These are phyloP conservation scores for Pyrrhosoma nymphula DNA, from an alignment of 2,888 invertebrate genomes.

Conservation along the genomic window DNA sequence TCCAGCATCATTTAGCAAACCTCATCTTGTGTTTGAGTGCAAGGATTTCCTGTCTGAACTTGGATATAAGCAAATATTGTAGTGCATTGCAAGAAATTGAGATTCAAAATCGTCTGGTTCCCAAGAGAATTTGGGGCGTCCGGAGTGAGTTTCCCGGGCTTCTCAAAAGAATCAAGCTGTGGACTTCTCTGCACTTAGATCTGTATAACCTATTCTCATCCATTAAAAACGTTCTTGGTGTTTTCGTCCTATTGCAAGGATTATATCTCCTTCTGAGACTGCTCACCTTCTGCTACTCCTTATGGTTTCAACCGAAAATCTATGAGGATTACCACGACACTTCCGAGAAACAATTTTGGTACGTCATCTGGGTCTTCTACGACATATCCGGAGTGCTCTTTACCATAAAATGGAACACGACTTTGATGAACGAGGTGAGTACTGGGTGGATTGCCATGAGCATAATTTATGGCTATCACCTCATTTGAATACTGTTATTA, in stretches of 20 bases:
- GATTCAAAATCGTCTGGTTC: neutral
- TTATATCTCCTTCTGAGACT: neutral
- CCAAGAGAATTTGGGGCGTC: neutral
- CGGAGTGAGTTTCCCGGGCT: neutral
- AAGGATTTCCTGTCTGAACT: neutral
- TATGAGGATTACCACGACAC: neutral
- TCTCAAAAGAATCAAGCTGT: neutral
- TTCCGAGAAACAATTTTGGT: neutral
- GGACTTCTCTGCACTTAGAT: neutral
- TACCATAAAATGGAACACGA: neutral
- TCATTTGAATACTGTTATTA: too few relatives aligned
- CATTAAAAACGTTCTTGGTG: neutral
- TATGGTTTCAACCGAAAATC: neutral
- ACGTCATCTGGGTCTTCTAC: neutral
- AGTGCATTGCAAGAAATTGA: neutral
- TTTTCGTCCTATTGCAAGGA: neutral
- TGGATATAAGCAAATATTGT: neutral
- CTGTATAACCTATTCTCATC: neutral
- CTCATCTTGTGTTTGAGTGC: neutral
- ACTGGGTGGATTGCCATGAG: neutral
- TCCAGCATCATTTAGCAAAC: neutral
- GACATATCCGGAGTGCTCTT: neutral
- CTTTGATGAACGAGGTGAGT: neutral
- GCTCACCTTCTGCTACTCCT: neutral
- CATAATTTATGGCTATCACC: neutral